phyloP scores from a whole-genome alignment of 2,113 vertebrate genomes.

The Cranoglanis bouderius region DNA sequence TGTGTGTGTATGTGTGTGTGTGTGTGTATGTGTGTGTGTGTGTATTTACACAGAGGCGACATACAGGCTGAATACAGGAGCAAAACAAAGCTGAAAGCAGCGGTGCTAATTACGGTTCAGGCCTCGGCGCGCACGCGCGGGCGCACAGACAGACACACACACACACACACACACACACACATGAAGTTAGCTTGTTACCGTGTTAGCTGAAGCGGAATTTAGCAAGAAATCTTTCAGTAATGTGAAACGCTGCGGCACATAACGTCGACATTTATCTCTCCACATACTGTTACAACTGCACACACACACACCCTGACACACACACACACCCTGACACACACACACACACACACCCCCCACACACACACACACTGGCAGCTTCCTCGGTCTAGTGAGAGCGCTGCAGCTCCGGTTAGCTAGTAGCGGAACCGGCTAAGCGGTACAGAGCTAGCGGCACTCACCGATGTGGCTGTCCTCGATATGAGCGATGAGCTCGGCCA shows the following conservation, averaged over 20 bases:
- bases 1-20: not conserved
- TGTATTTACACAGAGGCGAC: not conserved
- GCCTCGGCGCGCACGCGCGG: not conserved
- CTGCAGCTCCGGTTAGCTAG: constrained; percentile 19
- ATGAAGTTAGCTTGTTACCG: not conserved
- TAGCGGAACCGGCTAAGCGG: constrained; percentile 22
- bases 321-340: not conserved
- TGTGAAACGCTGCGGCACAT: not conserved
- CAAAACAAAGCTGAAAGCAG: constrained; percentile 11
- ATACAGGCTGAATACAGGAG: not conserved
- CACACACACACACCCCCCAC: constrained; percentile 19
- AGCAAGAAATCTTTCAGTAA: not conserved
- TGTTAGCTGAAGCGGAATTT: not conserved
- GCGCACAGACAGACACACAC: not conserved
- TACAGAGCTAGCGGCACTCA: constrained; percentile 63
- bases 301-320: not conserved
- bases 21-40: not conserved
- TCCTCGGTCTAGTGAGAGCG: not conserved
- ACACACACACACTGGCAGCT: constrained; percentile 7
- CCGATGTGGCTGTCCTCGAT: constrained; percentile 96
- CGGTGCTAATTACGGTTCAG: not conserved
- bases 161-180: not conserved
- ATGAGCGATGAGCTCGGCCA: constrained; percentile 92
- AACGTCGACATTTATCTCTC: too few species aligned
- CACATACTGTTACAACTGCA: not conserved